Evolutionary conservation across 2,888 invertebrate species (phyloP).

Genomic region (Conus canariensis): DNA sequence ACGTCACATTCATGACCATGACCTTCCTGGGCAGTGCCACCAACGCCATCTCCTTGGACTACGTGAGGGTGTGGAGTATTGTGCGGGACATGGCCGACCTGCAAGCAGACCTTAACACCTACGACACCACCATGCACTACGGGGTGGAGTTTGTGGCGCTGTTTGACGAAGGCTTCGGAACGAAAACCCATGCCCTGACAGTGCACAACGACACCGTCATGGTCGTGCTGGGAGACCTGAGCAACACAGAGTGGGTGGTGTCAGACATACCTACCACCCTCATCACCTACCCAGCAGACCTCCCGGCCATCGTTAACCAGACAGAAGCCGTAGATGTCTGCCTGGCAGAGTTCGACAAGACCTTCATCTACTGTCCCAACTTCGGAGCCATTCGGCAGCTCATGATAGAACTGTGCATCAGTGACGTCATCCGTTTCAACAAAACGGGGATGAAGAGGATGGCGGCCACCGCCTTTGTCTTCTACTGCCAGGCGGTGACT

Average conservation of each 20-base stretch:
- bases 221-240: neutral
- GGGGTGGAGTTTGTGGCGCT: constrained; percentile 31
- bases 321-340: constrained; percentile 22
- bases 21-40: constrained; percentile 17
- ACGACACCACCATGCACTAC: constrained; percentile 17
- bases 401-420: constrained; percentile 44
- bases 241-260: constrained; percentile 19
- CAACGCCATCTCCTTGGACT: constrained; percentile 74
- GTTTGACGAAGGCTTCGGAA: constrained; percentile 37
- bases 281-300: neutral
- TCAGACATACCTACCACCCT: constrained; percentile 26
- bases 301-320: constrained; percentile 33
- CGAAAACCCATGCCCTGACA: neutral
- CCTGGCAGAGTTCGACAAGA: constrained; percentile 24
- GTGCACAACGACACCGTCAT: constrained; percentile 9
- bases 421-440: constrained; percentile 37
- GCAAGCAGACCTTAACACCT: constrained; percentile 58
- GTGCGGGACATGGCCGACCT: constrained; percentile 59
- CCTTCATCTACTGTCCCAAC: constrained; percentile 31
- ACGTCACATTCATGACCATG: constrained; percentile 22
- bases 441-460: constrained; percentile 25
- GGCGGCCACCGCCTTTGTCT: constrained; percentile 35
- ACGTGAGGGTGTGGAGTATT: constrained; percentile 75
- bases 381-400: constrained; percentile 43
- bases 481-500: constrained; percentile 45